Evolutionary conservation across 2,113 vertebrate genomes (phyloP).

Genomic region (Laticauda colubrina): DNA sequence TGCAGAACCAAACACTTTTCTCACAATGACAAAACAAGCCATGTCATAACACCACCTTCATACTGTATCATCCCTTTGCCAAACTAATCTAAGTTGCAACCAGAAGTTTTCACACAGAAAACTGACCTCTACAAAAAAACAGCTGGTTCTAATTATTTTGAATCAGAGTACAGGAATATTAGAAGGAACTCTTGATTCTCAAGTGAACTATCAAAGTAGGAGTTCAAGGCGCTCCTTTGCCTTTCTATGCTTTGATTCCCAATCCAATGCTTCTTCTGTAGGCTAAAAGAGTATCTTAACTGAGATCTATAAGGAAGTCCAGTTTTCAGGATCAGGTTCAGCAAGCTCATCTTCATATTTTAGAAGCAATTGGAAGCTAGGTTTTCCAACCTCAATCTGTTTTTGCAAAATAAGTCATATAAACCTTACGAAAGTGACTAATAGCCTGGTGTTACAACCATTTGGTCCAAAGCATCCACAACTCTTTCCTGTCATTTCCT

Average conservation of each 20-base stretch:
- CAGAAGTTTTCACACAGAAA: neutral
- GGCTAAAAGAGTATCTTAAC: neutral
- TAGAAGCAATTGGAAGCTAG: neutral
- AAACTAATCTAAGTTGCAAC: neutral
- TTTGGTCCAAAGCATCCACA: neutral
- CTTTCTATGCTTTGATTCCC: neutral
- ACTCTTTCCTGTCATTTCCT: neutral
- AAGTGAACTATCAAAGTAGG: neutral
- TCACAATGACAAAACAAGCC: neutral
- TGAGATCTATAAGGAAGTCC: neutral
- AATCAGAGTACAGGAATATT: neutral
- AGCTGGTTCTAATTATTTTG: neutral
- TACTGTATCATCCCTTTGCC: neutral
- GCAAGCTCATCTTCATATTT: neutral
- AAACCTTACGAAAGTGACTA: neutral
- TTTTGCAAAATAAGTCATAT: neutral
- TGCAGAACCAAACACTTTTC: neutral
- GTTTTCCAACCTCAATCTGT: neutral
- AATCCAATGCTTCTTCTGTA: neutral
- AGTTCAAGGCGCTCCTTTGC: neutral
- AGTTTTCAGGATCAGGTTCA: neutral
- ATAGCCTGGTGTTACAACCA: neutral
- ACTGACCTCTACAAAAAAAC: neutral
- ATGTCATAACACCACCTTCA: neutral
- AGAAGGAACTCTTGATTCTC: neutral